Evolutionary conservation across 2,888 invertebrate genomes (phyloP).

Genomic region (Phalangium opilio): DNA sequence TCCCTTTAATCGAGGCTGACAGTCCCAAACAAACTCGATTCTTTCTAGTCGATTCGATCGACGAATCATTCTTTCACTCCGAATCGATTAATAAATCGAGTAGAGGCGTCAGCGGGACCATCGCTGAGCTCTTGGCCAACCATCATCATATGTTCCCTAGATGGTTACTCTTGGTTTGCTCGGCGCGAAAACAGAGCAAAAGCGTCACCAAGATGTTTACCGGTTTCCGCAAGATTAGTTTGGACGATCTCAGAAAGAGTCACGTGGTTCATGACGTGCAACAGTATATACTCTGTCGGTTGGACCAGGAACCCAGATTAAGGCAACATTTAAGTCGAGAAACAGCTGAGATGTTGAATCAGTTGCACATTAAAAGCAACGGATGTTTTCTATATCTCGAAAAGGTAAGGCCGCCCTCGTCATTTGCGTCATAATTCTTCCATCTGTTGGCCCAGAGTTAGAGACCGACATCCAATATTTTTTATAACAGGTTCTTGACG

Average conservation of each 20-base stretch:
- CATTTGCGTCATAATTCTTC: no score
- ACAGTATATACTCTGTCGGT: conserved; percentile 67
- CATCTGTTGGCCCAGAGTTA: no score
- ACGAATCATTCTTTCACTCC: conserved; percentile 42
- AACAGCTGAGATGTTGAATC: conserved; percentile 87
- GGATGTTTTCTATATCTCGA: conserved; percentile 36
- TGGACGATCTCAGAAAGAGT: conserved; percentile 71
- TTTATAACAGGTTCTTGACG: conserved; percentile 49
- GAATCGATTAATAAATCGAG: conserved; percentile 8
- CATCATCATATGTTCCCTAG: conserved; percentile 82
- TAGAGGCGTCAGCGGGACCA: conserved; percentile 40
- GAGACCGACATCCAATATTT: no score
- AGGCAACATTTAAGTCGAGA: conserved; percentile 75
- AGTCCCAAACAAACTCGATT: conserved; percentile 66
- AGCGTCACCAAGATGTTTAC: conserved; percentile 51
- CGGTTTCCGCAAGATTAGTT: conserved; percentile 70
- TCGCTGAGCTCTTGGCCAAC: conserved; percentile 67
- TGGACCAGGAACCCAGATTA: conserved; percentile 76
- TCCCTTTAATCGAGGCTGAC: conserved; percentile 69
- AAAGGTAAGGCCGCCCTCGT: no score
- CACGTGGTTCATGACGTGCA: conserved; percentile 83
- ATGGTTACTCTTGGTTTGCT: conserved; percentile 80
- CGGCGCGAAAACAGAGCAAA: conserved; percentile 68
- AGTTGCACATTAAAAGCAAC: conserved; percentile 87
- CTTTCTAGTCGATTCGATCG: conserved; percentile 79